Conservation (phyloP, 2,113 vertebrate species). For the Chunga burmeisteri region DNA sequence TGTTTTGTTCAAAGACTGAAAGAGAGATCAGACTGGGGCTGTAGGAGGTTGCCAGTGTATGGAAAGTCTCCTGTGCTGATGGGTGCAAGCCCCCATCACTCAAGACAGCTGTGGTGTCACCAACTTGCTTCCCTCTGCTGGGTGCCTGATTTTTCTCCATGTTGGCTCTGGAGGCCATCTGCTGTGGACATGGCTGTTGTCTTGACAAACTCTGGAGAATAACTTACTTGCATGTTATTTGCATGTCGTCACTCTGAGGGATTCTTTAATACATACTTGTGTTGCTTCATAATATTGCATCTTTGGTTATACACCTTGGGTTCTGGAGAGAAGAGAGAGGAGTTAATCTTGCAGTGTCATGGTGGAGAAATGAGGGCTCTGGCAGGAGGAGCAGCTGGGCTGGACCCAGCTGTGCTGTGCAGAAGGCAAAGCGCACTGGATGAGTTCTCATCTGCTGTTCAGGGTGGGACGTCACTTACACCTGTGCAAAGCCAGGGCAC, state of each 20-base stretch:
- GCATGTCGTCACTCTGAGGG: not conserved
- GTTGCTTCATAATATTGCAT: not conserved
- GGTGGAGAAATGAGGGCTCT: not conserved
- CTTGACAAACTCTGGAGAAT: not conserved
- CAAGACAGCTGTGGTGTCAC: not conserved
- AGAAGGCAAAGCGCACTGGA: not conserved
- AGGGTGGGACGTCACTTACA: not conserved
- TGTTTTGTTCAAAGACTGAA: not conserved
- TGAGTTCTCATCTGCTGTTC: not conserved
- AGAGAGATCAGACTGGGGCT: not conserved
- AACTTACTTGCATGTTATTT: not conserved
- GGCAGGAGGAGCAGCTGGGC: not conserved
- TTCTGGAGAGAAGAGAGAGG: not conserved
- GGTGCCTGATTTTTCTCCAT: not conserved
- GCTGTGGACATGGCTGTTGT: not conserved
- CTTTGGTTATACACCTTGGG: not conserved
- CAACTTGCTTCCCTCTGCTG: not conserved
- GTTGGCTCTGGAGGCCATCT: not conserved
- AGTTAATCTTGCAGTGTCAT: not conserved
- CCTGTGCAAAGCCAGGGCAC: not conserved
- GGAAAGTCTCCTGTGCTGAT: not conserved
- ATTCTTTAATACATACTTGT: not conserved
- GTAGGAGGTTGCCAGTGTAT: not conserved
- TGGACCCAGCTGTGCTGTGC: accelerated
- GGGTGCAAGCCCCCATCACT: not conserved